Evolutionary conservation across 2,113 vertebrate species (phyloP).

Genomic region (Microtus oregoni): DNA sequence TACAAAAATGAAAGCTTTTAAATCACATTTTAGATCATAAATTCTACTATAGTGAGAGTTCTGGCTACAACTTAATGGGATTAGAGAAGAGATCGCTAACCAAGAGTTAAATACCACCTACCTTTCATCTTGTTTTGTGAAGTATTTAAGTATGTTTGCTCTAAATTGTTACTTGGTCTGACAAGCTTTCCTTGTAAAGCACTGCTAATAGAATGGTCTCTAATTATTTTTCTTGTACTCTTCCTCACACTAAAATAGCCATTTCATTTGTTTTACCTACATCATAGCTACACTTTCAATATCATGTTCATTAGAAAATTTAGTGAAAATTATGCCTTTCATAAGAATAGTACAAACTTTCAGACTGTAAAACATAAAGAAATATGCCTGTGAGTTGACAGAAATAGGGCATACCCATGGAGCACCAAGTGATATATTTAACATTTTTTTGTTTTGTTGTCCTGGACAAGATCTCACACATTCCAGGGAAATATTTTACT

Average conservation of each 20-base stretch:
- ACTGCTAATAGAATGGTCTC: not conserved
- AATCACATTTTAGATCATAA: constrained; percentile 60
- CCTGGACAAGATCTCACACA: not conserved
- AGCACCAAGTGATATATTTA: not conserved
- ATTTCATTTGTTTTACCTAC: not conserved
- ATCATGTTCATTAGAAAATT: constrained; percentile 26
- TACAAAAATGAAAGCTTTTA: constrained; percentile 47
- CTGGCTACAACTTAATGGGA: not conserved
- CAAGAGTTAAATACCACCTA: not conserved
- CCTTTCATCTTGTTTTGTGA: not conserved
- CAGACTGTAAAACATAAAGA: not conserved
- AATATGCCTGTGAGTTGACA: constrained; percentile 2
- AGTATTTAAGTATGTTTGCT: not conserved
- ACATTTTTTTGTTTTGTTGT: not conserved
- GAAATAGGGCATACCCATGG: not conserved
- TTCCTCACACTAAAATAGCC: not conserved
- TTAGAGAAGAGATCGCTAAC: not conserved
- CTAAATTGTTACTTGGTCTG: not conserved
- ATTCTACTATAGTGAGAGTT: not conserved
- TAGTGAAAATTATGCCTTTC: constrained; percentile 43
- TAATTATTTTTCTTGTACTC: not conserved
- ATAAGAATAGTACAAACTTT: not conserved
- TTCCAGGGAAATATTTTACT: not conserved
- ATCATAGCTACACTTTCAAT: not conserved
- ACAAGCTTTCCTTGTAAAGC: not conserved